These are phyloP conservation scores for Centruroides vittatus DNA, from an alignment of 1,140 invertebrate genomes.

Conservation along the genomic window DNA sequence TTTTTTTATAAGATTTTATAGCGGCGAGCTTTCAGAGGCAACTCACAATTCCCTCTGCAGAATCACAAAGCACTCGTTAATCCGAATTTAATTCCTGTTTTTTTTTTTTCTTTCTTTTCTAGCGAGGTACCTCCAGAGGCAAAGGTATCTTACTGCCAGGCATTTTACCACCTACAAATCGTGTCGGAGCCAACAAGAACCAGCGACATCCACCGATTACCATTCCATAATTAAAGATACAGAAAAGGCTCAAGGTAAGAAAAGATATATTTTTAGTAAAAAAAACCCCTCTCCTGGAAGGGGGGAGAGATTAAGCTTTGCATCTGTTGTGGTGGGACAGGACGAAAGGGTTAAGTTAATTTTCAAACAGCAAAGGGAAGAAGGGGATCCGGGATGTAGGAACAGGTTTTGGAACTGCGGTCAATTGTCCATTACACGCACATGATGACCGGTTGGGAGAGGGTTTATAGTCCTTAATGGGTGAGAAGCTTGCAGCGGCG, in stretches of 20 bases:
- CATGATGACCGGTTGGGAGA: background rate
- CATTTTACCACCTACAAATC: background rate
- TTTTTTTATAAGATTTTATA: no score
- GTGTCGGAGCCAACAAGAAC: constrained; percentile 3
- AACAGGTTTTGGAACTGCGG: background rate
- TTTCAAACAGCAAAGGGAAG: background rate
- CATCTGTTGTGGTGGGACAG: background rate
- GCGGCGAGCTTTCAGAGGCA: no score
- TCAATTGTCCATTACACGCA: background rate
- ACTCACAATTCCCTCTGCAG: no score
- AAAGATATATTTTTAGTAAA: constrained; percentile 24
- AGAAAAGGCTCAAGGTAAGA: constrained; percentile 23
- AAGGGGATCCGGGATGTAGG: background rate
- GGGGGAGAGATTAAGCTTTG: background rate
- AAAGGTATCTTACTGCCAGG: background rate
- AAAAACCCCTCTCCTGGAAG: background rate
- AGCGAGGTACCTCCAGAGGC: no score
- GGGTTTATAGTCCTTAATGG: no score
- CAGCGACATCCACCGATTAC: constrained; percentile 18
- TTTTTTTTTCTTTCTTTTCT: no score
- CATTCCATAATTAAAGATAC: constrained; percentile 26
- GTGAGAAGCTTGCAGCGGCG: no score
- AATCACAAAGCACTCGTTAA: no score
- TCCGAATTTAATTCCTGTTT: no score
- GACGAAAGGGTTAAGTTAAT: background rate